A percentile compares a stretch with the other conserved stretches of the same genome.
These are phyloP conservation scores for Myopa testacea DNA, from an alignment of 2,888 invertebrate genomes.

Conservation along the genomic window DNA sequence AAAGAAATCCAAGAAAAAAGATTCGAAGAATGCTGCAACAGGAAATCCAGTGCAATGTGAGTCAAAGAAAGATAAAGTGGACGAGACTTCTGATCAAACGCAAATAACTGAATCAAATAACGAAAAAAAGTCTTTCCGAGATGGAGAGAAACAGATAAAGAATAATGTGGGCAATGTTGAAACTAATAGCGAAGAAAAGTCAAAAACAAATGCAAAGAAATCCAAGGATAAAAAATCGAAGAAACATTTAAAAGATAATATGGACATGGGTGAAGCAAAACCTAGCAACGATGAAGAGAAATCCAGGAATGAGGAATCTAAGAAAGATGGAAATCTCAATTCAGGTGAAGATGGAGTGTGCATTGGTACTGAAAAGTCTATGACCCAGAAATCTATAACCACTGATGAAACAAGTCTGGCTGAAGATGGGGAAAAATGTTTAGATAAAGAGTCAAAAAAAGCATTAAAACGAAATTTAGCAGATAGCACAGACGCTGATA, in stretches of 20 bases:
- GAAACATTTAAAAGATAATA: background rate
- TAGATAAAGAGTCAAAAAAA: background rate
- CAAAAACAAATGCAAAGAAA: constrained; percentile 39
- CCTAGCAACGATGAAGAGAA: background rate
- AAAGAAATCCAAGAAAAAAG: constrained; percentile 58
- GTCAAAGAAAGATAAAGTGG: too few species aligned
- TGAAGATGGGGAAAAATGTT: background rate
- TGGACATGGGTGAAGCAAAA: background rate
- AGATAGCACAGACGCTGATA: too few species aligned
- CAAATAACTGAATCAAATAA: background rate
- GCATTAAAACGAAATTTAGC: too few species aligned
- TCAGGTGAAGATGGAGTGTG: background rate
- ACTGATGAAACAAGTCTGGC: background rate
- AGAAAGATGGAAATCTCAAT: background rate
- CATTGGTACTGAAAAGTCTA: background rate
- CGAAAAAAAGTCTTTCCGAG: background rate
- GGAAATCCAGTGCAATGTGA: too few species aligned
- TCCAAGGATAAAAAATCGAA: constrained; percentile 19
- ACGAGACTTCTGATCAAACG: too few species aligned
- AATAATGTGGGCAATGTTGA: constrained; percentile 55
- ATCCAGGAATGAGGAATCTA: background rate
- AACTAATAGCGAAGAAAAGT: constrained; percentile 36
- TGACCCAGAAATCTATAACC: background rate
- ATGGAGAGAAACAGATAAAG: constrained; percentile 67
- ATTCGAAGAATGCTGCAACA: constrained; percentile 59